Conservation (phyloP, 2,888 invertebrate species). For the Ophonus ardosiacus region DNA sequence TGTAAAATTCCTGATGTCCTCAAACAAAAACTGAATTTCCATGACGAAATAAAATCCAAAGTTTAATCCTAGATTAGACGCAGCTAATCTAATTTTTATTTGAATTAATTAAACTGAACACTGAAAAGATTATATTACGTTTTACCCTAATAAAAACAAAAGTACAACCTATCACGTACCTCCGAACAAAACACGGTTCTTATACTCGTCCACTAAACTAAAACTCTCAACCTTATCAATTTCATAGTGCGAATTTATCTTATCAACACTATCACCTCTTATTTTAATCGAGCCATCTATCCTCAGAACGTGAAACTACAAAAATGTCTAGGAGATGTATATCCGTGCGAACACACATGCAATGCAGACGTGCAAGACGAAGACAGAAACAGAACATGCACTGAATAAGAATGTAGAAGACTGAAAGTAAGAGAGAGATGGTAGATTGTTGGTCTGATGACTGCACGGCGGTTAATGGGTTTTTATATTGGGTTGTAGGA, state of each 20-base stretch:
- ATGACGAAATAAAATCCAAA: no score
- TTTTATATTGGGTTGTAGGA: conserved; percentile 39
- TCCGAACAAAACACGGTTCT: no score
- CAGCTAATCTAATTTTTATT: no score
- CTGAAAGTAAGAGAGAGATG: conserved; percentile 6
- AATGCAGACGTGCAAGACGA: conserved; percentile 1
- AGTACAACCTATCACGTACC: no score
- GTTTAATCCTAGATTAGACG: no score
- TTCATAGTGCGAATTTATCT: neutral
- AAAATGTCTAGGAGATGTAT: conserved; percentile 29
- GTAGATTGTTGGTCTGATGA: conserved; percentile 6
- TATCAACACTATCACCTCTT: no score
- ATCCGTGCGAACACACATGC: conserved; percentile 48
- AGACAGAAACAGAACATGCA: conserved; percentile 16
- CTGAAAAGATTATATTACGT: no score
- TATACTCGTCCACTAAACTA: no score
- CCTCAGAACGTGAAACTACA: conserved; percentile 5
- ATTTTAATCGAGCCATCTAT: neutral
- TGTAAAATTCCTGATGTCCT: no score
- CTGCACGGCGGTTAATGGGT: conserved; percentile 3
- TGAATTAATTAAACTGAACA: no score
- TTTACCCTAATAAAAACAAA: no score
- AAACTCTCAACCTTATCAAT: neutral
- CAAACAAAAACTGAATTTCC: no score
- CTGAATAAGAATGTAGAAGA: neutral